Conservation (phyloP, 2,113 vertebrate genomes). For the Leuciscus idus region DNA sequence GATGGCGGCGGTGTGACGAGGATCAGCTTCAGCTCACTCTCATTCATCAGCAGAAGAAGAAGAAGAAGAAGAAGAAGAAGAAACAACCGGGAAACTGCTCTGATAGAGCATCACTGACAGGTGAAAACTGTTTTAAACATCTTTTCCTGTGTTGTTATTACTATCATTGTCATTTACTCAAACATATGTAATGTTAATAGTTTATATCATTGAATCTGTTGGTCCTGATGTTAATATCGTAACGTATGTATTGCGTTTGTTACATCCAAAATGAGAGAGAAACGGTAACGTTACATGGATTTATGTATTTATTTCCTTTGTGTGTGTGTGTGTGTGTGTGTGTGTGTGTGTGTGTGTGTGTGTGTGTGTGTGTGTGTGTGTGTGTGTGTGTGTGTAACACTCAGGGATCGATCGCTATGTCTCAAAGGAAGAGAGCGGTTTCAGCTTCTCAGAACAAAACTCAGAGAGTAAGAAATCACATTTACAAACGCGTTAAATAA, state of each 20-base stretch:
- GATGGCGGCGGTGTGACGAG: background rate
- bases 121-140: background rate
- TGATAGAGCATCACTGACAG: background rate
- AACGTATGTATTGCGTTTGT: background rate
- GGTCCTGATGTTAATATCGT: background rate
- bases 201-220: background rate
- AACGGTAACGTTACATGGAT: background rate
- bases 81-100: background rate
- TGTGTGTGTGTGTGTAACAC: background rate
- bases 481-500: background rate
- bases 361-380: background rate
- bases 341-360: background rate
- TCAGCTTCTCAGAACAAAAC: slow-evolving; percentile 53
- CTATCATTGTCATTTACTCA: background rate
- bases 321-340: background rate
- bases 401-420: slow-evolving; percentile 55
- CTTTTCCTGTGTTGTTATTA: background rate
- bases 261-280: background rate
- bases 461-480: slow-evolving; percentile 36
- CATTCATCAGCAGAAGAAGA: background rate
- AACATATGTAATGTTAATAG: background rate
- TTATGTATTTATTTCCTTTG: background rate
- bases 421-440: slow-evolving; percentile 63
- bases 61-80: background rate
- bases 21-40: background rate